A percentile compares a stretch with the other conserved stretches of the same genome.
Evolutionary conservation across 30 jellyfish, hydroid and myxozoan species (phyloP).

Genomic region (Catostylus mosaicus): DNA sequence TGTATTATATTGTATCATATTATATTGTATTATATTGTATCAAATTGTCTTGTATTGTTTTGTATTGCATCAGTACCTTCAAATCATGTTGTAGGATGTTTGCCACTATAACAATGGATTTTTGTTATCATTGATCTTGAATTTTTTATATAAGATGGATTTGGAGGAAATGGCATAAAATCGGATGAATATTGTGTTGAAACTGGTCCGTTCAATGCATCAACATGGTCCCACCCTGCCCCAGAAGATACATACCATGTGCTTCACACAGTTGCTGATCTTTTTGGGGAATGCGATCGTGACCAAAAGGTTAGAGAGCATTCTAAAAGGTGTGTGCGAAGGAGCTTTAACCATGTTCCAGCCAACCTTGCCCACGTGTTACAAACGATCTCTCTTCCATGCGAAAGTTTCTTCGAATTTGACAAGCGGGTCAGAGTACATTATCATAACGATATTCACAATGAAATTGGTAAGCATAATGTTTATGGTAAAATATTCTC

Average conservation of each 20-base stretch:
- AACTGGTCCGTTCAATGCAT: constrained; percentile 56
- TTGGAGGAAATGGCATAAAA: constrained; percentile 46
- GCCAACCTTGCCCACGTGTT: constrained; percentile 48
- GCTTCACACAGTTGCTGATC: neutral
- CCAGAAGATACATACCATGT: neutral
- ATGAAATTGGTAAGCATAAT: constrained; percentile 35
- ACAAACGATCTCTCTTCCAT: constrained; percentile 28
- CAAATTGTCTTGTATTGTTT: too few species aligned
- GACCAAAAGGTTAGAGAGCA: neutral
- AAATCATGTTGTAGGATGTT: too few species aligned
- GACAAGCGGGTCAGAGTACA: constrained; percentile 14
- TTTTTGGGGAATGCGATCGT: neutral
- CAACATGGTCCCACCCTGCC: constrained; percentile 45
- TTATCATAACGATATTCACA: constrained; percentile 56
- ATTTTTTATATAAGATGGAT: constrained; percentile 39
- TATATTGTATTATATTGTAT: too few species aligned
- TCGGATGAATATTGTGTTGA: constrained; percentile 22
- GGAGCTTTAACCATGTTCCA: constrained; percentile 32
- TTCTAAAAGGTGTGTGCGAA: constrained; percentile 30
- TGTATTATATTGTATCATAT: too few species aligned
- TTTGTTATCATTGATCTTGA: too few species aligned
- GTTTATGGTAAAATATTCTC: too few species aligned
- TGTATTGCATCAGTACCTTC: too few species aligned
- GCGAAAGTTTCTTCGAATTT: constrained; percentile 16
- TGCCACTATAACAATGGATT: too few species aligned